A percentile compares a stretch with the other conserved stretches of the same genome.
Conservation (phyloP, 2,113 vertebrate genomes). For the Aviceda subcristata region DNA sequence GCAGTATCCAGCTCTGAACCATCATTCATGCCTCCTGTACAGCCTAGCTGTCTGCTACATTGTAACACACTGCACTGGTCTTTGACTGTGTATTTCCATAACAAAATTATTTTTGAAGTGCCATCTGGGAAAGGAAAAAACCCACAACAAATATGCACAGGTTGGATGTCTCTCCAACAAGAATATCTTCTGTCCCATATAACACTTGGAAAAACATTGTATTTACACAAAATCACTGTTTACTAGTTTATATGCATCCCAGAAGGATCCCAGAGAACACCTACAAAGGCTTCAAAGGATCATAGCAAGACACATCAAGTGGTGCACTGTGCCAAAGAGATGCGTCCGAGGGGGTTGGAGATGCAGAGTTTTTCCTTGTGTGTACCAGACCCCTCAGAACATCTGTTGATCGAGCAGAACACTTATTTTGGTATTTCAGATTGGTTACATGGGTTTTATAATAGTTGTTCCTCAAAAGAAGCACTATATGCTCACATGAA, state of each 20-base stretch:
- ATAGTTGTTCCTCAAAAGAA: background rate
- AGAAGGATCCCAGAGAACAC: background rate
- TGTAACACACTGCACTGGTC: background rate
- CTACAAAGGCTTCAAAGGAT: conserved; percentile 25
- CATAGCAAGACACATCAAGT: background rate
- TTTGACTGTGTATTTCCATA: background rate
- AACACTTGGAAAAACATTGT: background rate
- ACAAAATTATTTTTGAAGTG: background rate
- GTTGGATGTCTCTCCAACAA: background rate
- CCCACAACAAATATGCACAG: background rate
- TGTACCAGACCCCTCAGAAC: background rate
- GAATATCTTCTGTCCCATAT: background rate
- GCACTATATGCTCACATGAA: background rate
- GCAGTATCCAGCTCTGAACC: background rate
- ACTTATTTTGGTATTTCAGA: background rate
- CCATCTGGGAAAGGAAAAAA: background rate
- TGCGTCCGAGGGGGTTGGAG: background rate
- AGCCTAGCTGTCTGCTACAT: background rate
- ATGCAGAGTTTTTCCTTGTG: background rate
- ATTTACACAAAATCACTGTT: background rate
- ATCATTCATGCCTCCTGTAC: background rate
- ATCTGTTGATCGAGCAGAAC: background rate
- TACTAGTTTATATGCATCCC: background rate
- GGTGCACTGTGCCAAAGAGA: background rate
- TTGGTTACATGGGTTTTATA: background rate